Base-by-base conservation (phyloP, 2,888 invertebrate genomes). In the Trichopria drosophilae region DNA sequence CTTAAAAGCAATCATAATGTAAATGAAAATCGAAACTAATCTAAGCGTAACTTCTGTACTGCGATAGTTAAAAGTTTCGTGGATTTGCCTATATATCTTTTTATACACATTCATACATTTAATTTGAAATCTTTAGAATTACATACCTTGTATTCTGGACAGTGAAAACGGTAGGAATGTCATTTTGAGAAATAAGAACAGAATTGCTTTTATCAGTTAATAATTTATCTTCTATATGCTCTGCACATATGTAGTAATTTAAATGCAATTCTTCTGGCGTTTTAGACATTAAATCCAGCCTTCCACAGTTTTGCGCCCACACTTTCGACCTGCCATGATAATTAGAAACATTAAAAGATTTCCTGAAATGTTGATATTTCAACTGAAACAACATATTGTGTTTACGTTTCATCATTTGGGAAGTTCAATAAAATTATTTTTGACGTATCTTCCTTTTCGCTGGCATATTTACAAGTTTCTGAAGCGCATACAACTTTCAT, bases 191-290 rank as follows among this genome's bases (percentile, higher is more conserved):
- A 39, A 66, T 54, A 16, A 60, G 41, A 22, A 65, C 51, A 2
- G 61, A 54, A 53, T 60, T 47, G 9, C 41, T 51, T 57, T 65
- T 64, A 35, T 55, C 63, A 15, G 65, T 53, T 24, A 62, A 67
- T 49, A 53, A 62, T 12, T 37, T 59, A 44, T 67, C 65, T 39
- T 65, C 65, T 35, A 66, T 61, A n/a, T 67, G 66, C 50, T 63
- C 49, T 1, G 65, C 63, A 28, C 67, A 67, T 47, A 67, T 50
- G 23, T 62, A 65, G 40, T 63, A 62, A 58, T 65, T 64, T 3
- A 40, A 43, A 48, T 67, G 64, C 12, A 67, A 47, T 37, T 67
- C 61, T 28, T 58, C 51, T 18, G 55, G 62, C 2, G 65, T 55
- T 41, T 67, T 67, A 13, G 42, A 35, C 16, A 60, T n/a, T n/a